Base-by-base conservation (phyloP, 2,113 vertebrate genomes). In the Antennarius striatus region DNA sequence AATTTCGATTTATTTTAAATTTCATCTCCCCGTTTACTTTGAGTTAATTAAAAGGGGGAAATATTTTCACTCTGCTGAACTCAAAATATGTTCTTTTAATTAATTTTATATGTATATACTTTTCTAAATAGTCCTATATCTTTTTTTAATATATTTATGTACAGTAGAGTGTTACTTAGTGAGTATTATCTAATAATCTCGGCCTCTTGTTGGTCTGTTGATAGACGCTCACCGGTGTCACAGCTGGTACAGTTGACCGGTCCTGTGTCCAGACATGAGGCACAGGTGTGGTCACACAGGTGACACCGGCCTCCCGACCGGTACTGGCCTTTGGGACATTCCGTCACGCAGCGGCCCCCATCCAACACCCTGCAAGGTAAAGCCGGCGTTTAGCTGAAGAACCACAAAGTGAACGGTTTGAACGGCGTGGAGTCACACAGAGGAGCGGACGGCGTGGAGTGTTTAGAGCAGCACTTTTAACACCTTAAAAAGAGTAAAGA, bases 211-310 rank as follows among this genome's bases (percentile, higher is more conserved):
- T 2, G 7, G 32, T 36, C 4, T 8, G 47, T 16, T 49, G 15
- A 16, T 22, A 16, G 5, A 4, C 22, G 9, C 86, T 94, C 80
- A 98, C 96, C 96, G 73, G 68, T 93, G 75, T 94, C 91, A 83
- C 96, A 98, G 71, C 89, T 56, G 2, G 88, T 96, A 10, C 96
- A 99, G 88, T 93, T 92, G 66, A 88, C 89, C 50, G 93, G 85
- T 16, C 92, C 94, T 14, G 86, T 91, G n/a, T 94, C 95, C 60
- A 72, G 81, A 80, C 97, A 99, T 51, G 89, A 86, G 49, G 84
- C 86, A 79, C 96, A 98, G 67, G 94, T 96, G 68, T 94, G 93
- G 77, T 98, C 96, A 81, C 97, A 99, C 14, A 89, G 77, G 78
- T 93, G 93, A 72, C 96, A 98, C 36, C 86, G 93, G 14, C 92